These are phyloP conservation scores for Nyctalus aviator DNA, from an alignment of 2,797 vertebrate species.

Conservation along the genomic window DNA sequence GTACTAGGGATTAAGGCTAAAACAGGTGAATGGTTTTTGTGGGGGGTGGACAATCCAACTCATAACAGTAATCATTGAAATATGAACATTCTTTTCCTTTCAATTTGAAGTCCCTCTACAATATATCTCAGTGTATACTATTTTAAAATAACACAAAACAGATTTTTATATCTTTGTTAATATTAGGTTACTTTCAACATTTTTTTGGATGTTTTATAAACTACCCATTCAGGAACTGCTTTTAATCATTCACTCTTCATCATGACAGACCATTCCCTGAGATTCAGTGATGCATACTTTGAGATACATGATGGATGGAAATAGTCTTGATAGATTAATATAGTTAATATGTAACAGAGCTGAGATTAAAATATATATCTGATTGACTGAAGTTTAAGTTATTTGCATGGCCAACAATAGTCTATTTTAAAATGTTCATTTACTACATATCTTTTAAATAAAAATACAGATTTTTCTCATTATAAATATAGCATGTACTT, in stretches of 20 bases:
- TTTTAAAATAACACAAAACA: not conserved
- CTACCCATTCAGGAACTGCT: not conserved
- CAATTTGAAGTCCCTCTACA: not conserved
- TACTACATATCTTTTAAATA: not conserved
- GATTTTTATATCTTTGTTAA: slow-evolving; percentile 11
- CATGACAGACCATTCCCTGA: not conserved
- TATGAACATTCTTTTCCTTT: not conserved
- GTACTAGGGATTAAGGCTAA: not conserved
- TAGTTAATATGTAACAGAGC: not conserved
- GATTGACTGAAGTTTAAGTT: not conserved
- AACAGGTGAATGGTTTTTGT: not conserved
- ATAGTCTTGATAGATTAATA: not conserved
- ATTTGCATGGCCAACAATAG: not conserved
- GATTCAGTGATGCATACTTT: not conserved
- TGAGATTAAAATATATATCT: not conserved
- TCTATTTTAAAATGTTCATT: slow-evolving; percentile 31
- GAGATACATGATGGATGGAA: not conserved
- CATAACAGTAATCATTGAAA: not conserved
- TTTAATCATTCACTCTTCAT: not conserved
- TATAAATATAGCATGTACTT: not conserved
- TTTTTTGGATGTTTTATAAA: slow-evolving; percentile 46
- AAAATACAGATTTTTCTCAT: slow-evolving; percentile 16
- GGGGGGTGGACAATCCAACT: not conserved
- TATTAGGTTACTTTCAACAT: not conserved
- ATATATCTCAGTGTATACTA: not conserved